phyloP scores from a whole-genome alignment of 2,113 vertebrate species.

The Ascaphus truei region DNA sequence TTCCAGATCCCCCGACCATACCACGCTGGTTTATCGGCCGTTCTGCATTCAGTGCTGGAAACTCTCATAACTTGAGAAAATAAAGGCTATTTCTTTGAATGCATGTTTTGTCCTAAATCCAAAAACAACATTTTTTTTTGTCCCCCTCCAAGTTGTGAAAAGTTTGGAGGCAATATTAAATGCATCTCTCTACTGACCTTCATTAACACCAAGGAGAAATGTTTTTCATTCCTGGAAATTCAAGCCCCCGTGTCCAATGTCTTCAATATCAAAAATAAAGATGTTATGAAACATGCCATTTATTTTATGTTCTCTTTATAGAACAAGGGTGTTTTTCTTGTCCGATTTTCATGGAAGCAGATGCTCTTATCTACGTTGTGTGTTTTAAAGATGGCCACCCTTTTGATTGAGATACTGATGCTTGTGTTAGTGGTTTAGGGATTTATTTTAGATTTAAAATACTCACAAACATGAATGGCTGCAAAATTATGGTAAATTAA shows the following conservation, averaged over 20 bases:
- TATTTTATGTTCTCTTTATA: neutral
- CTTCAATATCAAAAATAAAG: neutral
- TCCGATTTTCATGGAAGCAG: neutral
- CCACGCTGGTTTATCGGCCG: slow-evolving; percentile 14
- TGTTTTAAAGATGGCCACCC: neutral
- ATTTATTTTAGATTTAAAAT: neutral
- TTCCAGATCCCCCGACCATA: slow-evolving; percentile 15
- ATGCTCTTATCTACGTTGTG: neutral
- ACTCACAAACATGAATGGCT: too few species aligned
- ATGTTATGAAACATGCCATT: slow-evolving; percentile 22
- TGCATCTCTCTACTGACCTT: slow-evolving; percentile 29
- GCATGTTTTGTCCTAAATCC: slow-evolving; percentile 35
- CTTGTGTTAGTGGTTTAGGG: neutral
- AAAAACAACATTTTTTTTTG: slow-evolving; percentile 32
- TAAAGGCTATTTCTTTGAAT: slow-evolving; percentile 20
- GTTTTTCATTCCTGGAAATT: slow-evolving; percentile 34
- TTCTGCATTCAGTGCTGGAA: slow-evolving; percentile 18
- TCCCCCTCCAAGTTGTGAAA: slow-evolving; percentile 26
- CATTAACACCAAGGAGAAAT: slow-evolving; percentile 31
- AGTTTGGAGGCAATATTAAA: slow-evolving; percentile 29
- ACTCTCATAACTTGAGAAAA: slow-evolving; percentile 21
- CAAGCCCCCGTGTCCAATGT: neutral
- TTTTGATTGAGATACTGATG: neutral
- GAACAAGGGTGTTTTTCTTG: neutral
- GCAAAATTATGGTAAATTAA: too few species aligned